These are phyloP conservation scores for Drosophila putrida DNA, from an alignment of 2,888 invertebrate genomes.

Conservation along the genomic window DNA sequence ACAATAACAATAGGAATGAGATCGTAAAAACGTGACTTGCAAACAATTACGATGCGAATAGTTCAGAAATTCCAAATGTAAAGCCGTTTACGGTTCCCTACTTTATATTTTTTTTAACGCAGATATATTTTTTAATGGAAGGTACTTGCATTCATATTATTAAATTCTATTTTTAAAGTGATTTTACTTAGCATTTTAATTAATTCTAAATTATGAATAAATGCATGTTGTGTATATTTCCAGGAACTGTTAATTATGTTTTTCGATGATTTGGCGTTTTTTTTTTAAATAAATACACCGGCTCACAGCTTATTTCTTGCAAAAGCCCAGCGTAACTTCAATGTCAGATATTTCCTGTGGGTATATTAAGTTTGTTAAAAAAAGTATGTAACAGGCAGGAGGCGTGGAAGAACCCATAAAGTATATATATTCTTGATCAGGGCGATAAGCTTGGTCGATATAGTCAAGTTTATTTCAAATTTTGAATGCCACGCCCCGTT, in stretches of 20 bases:
- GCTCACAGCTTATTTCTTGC: no score
- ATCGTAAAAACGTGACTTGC: no score
- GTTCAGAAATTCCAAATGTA: slow-evolving; percentile 59
- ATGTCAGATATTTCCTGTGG: no score
- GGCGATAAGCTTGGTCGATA: no score
- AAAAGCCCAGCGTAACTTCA: no score
- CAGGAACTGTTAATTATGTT: slow-evolving; percentile 52
- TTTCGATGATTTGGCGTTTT: slow-evolving; percentile 43
- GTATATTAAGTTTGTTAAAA: no score
- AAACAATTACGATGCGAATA: slow-evolving; percentile 17
- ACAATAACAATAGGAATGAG: slow-evolving; percentile 23
- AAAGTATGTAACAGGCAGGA: no score
- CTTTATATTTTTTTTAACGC: slow-evolving; percentile 36
- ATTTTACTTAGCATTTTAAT: slow-evolving; percentile 68
- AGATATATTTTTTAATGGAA: slow-evolving; percentile 50
- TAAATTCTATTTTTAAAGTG: slow-evolving; percentile 57
- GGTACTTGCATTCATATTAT: slow-evolving; percentile 31
- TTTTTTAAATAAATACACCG: slow-evolving; percentile 36
- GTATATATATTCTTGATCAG: no score
- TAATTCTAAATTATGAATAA: slow-evolving; percentile 57
- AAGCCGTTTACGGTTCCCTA: slow-evolving; percentile 61
- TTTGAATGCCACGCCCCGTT: no score
- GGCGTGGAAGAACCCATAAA: no score
- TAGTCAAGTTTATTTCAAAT: no score
- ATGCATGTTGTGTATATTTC: slow-evolving; percentile 67